Percentiles rank a stretch among this genome's conserved stretches.
These are phyloP conservation scores for Harpegnathos saltator DNA, from an alignment of 1,140 invertebrate genomes.

Conservation along the genomic window DNA sequence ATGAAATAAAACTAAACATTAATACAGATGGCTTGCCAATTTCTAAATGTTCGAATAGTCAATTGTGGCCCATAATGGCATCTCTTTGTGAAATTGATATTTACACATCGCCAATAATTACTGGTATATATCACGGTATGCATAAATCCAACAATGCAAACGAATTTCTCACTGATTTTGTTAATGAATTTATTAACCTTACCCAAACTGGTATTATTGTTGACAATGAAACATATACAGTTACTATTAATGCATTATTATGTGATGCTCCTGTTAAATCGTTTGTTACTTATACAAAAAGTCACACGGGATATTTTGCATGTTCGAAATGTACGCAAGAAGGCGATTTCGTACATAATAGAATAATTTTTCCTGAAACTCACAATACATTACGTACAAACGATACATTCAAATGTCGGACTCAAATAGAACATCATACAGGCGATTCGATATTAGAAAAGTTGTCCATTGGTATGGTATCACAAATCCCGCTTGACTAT, in stretches of 20 bases:
- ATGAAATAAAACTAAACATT: neutral
- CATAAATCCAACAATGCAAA: neutral
- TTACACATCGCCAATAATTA: neutral
- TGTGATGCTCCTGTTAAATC: too few species aligned
- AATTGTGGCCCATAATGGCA: conserved; percentile 16
- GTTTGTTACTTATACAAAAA: too few species aligned
- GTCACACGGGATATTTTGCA: too few species aligned
- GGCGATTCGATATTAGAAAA: conserved; percentile 1
- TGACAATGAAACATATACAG: neutral
- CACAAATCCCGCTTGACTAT: neutral
- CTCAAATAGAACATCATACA: neutral
- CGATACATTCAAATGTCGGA: neutral
- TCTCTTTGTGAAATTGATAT: neutral
- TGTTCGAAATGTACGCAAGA: too few species aligned
- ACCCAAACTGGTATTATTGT: neutral
- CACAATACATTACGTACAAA: too few species aligned
- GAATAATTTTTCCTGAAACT: too few species aligned
- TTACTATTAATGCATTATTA: too few species aligned
- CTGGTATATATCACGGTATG: neutral
- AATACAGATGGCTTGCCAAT: neutral
- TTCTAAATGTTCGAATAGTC: neutral
- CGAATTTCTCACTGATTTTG: neutral
- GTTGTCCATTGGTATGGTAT: neutral
- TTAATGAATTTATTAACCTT: neutral
- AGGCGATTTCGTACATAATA: too few species aligned